These are phyloP conservation scores for Oopsacas minuta DNA, from an alignment of 37 sponge, comb jelly and placozoan genomes.

Conservation along the genomic window DNA sequence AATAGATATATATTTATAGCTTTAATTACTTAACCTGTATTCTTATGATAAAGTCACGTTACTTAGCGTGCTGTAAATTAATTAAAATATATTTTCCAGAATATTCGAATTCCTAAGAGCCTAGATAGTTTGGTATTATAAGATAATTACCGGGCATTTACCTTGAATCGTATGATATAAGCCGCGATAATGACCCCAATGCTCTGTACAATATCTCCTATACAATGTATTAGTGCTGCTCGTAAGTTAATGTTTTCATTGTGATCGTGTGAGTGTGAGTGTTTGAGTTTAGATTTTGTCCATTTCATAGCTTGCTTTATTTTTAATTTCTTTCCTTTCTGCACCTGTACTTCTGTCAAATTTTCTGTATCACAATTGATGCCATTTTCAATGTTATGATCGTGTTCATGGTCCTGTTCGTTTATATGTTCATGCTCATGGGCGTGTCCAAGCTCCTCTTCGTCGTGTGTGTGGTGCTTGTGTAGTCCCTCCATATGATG, in stretches of 20 bases:
- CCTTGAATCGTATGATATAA: conserved; percentile 77
- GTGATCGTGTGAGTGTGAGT: conserved; percentile 9
- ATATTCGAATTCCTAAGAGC: too few relatives aligned
- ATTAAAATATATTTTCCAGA: too few relatives aligned
- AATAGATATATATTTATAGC: too few relatives aligned
- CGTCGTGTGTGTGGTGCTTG: conserved; percentile 11
- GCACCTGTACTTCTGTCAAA: background rate
- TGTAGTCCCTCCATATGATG: conserved; percentile 22
- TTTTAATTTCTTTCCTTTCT: background rate
- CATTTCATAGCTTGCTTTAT: background rate
- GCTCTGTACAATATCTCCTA: conserved; percentile 90
- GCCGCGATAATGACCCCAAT: conserved; percentile 90
- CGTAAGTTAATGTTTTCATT: conserved; percentile 73
- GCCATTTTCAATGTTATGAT: background rate
- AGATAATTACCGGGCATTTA: too few relatives aligned
- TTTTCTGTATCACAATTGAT: background rate
- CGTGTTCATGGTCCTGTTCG: conserved; percentile 22
- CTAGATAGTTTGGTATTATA: too few relatives aligned
- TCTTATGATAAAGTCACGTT: too few relatives aligned
- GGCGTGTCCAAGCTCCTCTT: conserved; percentile 26
- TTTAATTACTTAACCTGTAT: too few relatives aligned
- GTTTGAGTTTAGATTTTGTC: background rate
- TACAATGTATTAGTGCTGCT: conserved; percentile 87
- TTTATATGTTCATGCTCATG: conserved; percentile 38
- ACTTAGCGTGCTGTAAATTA: too few relatives aligned